Base-by-base conservation (phyloP, 2,113 vertebrate genomes). In the Antennarius striatus region DNA sequence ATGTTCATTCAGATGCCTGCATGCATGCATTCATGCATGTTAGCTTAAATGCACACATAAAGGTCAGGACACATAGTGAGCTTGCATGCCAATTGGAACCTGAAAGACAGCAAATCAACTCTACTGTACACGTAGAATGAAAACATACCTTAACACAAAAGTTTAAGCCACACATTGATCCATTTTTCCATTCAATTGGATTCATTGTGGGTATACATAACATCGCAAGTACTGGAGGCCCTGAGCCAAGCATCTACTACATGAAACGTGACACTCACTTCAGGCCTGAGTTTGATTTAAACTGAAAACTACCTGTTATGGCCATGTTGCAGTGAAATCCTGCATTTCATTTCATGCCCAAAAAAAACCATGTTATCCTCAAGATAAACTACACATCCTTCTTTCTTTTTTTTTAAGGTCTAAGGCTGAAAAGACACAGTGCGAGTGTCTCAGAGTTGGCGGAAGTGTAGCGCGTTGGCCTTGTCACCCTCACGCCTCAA, bases 401-500 rank as follows among this genome's bases (percentile, higher is more conserved):
- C 2, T 22, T 22, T 22, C 3, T 36, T 36, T 4, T 36, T 36
- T 36, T 36, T 5, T 5, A 36, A 36, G 7, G 7, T 5, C 1
- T 36, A 5, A 43, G 10, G 10, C 10, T 11, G 42, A 4, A 36
- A 36, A 43, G 42, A 43, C 3, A 43, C 9, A 43, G 5, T 10
- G 42, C 11, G 3, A 43, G 11, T 9, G 42, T 10, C 42, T 43
- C 10, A 43, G 42, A 7, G 10, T 43, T 43, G 10, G 42, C 60
- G 22, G 79, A 88, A 71, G 78, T 81, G 66, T 53, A 69, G 55
- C 53, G 71, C 79, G 88, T 88, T 85, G 85, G 69, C 62, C 57
- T 67, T 67, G 83, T 93, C 88, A 92, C 75, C 76, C 83, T 82
- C 75, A 68, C 74, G 71, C 68, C 30, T 77, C 66, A 73, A 88